Evolutionary conservation across 2,797 vertebrate species (phyloP).

Genomic region (Pipistrellus pygmaeus): DNA sequence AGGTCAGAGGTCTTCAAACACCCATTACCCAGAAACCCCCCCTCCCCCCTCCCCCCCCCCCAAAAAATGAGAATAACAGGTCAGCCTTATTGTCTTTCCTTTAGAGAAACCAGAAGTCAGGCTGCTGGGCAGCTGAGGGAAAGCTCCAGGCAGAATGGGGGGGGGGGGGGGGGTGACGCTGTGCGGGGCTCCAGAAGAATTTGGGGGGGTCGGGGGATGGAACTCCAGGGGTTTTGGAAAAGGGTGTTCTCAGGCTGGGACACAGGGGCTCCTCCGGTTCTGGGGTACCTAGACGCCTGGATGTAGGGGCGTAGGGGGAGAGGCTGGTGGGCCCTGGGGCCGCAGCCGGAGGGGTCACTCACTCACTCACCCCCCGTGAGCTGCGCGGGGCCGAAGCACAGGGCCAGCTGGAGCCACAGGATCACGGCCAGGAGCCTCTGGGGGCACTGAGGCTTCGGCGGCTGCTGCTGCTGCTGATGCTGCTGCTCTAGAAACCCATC

Average conservation of each 20-base stretch:
- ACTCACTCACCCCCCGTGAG: conserved; percentile 87
- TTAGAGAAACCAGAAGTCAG: conserved; percentile 3
- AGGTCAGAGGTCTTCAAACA: not conserved
- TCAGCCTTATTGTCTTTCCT: not conserved
- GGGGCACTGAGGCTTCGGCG: conserved; percentile 70
- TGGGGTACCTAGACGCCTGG: not conserved
- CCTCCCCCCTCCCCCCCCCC: not conserved
- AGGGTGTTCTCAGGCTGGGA: not conserved
- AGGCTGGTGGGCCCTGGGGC: not conserved
- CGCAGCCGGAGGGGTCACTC: conserved; percentile 26
- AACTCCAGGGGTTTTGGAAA: not conserved
- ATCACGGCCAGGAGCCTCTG: conserved; percentile 85
- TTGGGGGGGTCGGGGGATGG: too few relatives aligned
- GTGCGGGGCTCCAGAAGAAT: not conserved
- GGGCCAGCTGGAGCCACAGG: conserved; percentile 87
- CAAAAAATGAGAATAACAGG: not conserved
- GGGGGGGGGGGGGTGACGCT: not conserved
- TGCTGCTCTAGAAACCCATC: conserved; percentile 82
- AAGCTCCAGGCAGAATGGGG: not conserved
- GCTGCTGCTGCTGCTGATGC: conserved; percentile 43
- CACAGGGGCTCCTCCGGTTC: not conserved
- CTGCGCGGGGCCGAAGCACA: conserved; percentile 87
- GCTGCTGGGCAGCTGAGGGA: not conserved
- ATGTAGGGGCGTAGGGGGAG: not conserved
- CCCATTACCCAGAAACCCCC: not conserved